Evolutionary conservation across 2,888 invertebrate species (phyloP).

Genomic region (Gibbula magus): DNA sequence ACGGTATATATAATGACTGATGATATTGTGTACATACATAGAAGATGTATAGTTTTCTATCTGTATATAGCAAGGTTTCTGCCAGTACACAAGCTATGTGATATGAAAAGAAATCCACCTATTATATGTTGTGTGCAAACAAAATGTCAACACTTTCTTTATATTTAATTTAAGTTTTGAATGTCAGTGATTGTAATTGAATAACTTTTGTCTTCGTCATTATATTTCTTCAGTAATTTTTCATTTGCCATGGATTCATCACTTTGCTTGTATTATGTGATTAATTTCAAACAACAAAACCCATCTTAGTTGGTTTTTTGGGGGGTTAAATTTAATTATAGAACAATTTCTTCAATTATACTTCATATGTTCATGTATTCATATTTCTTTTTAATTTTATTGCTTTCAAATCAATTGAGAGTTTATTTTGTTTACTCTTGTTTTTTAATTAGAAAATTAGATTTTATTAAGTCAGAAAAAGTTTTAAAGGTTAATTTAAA

Average conservation of each 20-base stretch:
- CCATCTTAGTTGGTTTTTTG: no score
- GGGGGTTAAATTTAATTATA: no score
- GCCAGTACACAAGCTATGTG: constrained; percentile 9
- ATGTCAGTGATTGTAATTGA: background rate
- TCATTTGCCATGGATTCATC: background rate
- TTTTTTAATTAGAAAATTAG: no score
- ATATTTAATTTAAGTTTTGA: background rate
- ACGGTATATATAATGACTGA: no score
- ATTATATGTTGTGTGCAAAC: background rate
- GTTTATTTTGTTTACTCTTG: no score
- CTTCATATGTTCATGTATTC: no score
- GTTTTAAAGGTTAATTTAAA: background rate
- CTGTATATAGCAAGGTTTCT: background rate
- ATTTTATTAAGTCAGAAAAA: background rate
- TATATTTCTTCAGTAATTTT: background rate
- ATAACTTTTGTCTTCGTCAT: background rate
- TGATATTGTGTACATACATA: no score
- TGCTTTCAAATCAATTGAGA: no score
- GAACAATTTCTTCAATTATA: no score
- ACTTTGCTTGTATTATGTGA: background rate
- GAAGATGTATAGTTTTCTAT: background rate
- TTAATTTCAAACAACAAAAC: background rate
- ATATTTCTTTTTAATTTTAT: no score
- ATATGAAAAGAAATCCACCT: constrained; percentile 22
- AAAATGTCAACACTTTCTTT: background rate